Evolutionary conservation across 2,888 invertebrate species (phyloP).

Genomic region (Drosophila hawaiiensis): DNA sequence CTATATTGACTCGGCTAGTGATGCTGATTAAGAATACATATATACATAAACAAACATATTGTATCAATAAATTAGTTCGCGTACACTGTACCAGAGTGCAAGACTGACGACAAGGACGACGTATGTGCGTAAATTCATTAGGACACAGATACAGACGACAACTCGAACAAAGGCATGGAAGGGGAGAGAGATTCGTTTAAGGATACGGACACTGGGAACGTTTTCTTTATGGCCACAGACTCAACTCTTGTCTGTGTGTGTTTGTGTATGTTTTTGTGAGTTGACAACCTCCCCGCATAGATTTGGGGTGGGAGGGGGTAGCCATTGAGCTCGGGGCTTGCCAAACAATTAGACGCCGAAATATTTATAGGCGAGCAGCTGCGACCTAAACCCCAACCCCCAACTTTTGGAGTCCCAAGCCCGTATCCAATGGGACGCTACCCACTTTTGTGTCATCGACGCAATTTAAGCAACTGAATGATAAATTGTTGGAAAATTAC

Average conservation of each 20-base stretch:
- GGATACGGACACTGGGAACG: constrained; percentile 43
- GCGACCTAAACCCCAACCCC: constrained; percentile 19
- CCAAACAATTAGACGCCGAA: constrained; percentile 77
- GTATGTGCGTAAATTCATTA: constrained; percentile 77
- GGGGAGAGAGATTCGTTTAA: constrained; percentile 48
- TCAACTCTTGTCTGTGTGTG: background rate
- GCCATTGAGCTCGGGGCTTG: constrained; percentile 48
- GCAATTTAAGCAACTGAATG: constrained; percentile 70
- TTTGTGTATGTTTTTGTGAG: constrained; percentile 27
- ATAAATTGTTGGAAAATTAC: constrained; percentile 78
- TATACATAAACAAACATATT: background rate
- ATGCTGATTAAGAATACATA: background rate
- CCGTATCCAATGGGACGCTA: constrained; percentile 46
- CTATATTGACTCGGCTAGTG: background rate
- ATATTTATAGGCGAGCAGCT: constrained; percentile 72
- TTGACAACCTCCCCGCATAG: constrained; percentile 48
- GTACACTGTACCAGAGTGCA: constrained; percentile 32
- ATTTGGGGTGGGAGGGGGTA: background rate
- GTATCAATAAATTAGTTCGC: background rate
- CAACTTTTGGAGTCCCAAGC: background rate
- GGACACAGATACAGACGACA: constrained; percentile 50
- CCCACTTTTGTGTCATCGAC: constrained; percentile 74
- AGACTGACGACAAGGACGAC: constrained; percentile 50
- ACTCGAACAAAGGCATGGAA: constrained; percentile 9
- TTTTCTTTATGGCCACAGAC: constrained; percentile 58